Evolutionary conservation across 2,888 invertebrate genomes (phyloP).

Genomic region (Troglohyphantes excavatus): DNA sequence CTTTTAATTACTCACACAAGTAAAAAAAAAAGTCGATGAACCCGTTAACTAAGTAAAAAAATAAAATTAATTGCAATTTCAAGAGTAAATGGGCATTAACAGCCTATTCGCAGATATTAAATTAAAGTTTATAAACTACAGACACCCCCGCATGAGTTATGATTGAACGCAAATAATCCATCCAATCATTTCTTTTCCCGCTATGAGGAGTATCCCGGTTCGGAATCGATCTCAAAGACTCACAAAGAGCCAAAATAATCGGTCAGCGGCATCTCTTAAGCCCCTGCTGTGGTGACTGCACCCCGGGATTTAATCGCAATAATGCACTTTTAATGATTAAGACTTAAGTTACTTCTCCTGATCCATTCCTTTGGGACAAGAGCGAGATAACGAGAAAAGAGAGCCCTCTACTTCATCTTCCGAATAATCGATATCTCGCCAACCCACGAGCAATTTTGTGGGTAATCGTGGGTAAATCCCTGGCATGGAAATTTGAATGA

Average conservation of each 20-base stretch:
- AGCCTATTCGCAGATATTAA: no score
- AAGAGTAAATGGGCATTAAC: no score
- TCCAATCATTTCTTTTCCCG: neutral
- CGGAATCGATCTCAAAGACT: slow-evolving; percentile 42
- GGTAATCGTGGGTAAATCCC: slow-evolving; percentile 73
- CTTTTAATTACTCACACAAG: no score
- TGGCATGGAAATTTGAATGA: slow-evolving; percentile 71
- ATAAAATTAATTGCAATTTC: no score
- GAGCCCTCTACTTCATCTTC: slow-evolving; percentile 68
- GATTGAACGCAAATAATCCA: no score
- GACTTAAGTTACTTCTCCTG: slow-evolving; percentile 76
- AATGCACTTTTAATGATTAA: slow-evolving; percentile 78
- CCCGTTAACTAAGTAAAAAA: no score
- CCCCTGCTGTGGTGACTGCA: slow-evolving; percentile 66
- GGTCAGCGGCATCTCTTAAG: slow-evolving; percentile 69
- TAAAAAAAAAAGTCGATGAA: no score
- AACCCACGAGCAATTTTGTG: slow-evolving; percentile 68
- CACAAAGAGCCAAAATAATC: slow-evolving; percentile 58
- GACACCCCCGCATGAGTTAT: no score
- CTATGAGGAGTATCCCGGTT: slow-evolving; percentile 1
- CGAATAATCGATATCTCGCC: slow-evolving; percentile 64
- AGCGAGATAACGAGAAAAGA: slow-evolving; percentile 73
- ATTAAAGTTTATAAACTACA: no score
- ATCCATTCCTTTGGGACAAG: slow-evolving; percentile 59
- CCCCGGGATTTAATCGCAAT: slow-evolving; percentile 71